Evolutionary conservation across 2,113 vertebrate genomes (phyloP), one percentile per base, ranked within the genome.

Genomic region (Percina caprodes): DNA sequence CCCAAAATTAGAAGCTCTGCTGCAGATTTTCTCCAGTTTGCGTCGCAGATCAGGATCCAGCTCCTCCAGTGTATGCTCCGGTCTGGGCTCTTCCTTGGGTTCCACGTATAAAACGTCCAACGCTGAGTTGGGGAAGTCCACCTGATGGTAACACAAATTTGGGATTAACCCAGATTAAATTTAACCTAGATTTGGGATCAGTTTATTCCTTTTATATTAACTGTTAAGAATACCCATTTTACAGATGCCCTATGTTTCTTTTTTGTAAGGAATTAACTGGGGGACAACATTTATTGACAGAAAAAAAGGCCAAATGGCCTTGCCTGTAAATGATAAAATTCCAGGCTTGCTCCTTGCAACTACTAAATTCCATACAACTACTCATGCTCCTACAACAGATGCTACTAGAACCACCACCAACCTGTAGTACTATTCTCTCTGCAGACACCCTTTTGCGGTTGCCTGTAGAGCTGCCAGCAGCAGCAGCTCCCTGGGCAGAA

Each of bases 371-470:
- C 45, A 23, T n/a, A 33, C 3, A 19, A 42, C 1, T 16, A 21
- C 69, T 16, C 24, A 48, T 54, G 13, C 48, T 11, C 7, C n/a
- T 3, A 13, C 16, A 19, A 16, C 39, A 68, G 51, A 24, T 59
- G 39, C 24, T 65, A 46, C 26, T 2, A 13, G 21, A 18, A 24
- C 10, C 9, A 21, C 0, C 39, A 60, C 79, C 85, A 1, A 99
- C 98, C 97, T 99, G 98, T 61, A 99, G 84, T 12, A 98, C 94
- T 72, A 98, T 93, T 89, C 95, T 97, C 92, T 98, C 97, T 78
- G 92, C 90, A 13, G 89, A 84, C 46, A 89, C 89, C 92, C 93
- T 96, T 90, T 93, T 97, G 84, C 94, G 96, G 69, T 87, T 90
- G 58, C 87, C 85, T n/a, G 79, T 26, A 71, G 94, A 93, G 42